Evolutionary conservation across 2,797 vertebrate genomes (phyloP), one percentile per base, ranked within the genome.

Genomic region (Silurus aristotelis): DNA sequence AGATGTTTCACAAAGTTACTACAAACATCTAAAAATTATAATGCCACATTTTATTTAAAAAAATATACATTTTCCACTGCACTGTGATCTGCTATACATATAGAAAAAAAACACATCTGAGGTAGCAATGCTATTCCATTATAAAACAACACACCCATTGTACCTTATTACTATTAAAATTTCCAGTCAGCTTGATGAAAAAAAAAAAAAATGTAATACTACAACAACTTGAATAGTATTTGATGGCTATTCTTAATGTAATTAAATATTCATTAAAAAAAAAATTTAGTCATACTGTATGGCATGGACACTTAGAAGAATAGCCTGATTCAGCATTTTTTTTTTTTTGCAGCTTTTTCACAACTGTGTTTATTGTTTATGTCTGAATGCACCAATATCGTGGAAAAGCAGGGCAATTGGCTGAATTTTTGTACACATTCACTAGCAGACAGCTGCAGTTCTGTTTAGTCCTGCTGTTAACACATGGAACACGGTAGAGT

Each of bases 381-480:
- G 22, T 73, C n/a, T 58, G 52, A 58, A 76, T 56, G 19, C 10
- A 22, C 56, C 5, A 1, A 1, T 22, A 60, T 5, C 38, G 31
- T 78, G 56, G 20, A 78, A 61, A 22, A 58, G 27, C n/a, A 48
- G 52, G 6, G 8, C n/a, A 76, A 15, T 17, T 15, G 22, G 2
- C 2, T 55, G 20, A 56, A 7, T 56, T 76, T 27, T 12, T 31
- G 8, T 27, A 14, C 52, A 27, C 25, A 22, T 60, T 78, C 31
- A 38, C 10, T 43, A 25, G 27, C 56, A 77, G 17, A 77, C 38
- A 60, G 19, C 27, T 22, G 19, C 31, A 61, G 56, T 22, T 78
- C 76, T 38, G 31, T 61, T 77, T 38, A 60, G 76, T 61, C 27
- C 76, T 78, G 58, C 31, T 78, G 27, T 61, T 78, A 78, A 38